Evolutionary conservation across 1,140 invertebrate species (phyloP).

Genomic region (Lutraria rhynchaena): DNA sequence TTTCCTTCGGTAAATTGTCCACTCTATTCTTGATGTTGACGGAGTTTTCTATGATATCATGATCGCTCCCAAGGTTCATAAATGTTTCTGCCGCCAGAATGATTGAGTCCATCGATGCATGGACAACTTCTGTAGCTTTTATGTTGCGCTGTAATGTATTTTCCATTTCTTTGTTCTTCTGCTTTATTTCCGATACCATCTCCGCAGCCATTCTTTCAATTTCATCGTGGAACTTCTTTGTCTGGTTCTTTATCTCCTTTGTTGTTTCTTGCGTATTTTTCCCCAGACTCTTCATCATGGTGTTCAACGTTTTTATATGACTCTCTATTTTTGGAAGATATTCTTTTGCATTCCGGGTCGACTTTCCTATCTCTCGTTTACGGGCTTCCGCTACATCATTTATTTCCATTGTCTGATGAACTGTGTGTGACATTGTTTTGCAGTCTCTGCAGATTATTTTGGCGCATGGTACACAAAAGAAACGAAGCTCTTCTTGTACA

Average conservation of each 20-base stretch:
- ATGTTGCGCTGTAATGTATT: slow-evolving; percentile 46
- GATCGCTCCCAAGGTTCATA: slow-evolving; percentile 55
- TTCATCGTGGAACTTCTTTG: slow-evolving; percentile 54
- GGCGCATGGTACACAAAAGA: slow-evolving; percentile 57
- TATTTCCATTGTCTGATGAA: slow-evolving; percentile 54
- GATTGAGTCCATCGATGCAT: slow-evolving; percentile 53
- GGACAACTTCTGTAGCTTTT: slow-evolving; percentile 40
- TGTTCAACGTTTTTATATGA: slow-evolving; percentile 45
- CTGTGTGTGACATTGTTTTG: slow-evolving; percentile 54
- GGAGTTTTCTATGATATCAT: slow-evolving; percentile 59
- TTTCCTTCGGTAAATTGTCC: slow-evolving; percentile 52
- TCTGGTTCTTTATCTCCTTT: slow-evolving; percentile 52
- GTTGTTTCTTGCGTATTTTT: slow-evolving; percentile 56
- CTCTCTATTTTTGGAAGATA: slow-evolving; percentile 42
- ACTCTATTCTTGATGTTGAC: slow-evolving; percentile 57
- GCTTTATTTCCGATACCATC: slow-evolving; percentile 58
- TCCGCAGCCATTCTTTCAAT: slow-evolving; percentile 55
- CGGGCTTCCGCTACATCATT: slow-evolving; percentile 40
- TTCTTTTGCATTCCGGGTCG: slow-evolving; percentile 33
- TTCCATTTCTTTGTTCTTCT: slow-evolving; percentile 61
- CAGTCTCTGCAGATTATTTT: slow-evolving; percentile 58
- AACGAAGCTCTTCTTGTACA: slow-evolving; percentile 52
- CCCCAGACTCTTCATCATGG: slow-evolving; percentile 45
- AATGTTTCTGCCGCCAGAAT: slow-evolving; percentile 46
- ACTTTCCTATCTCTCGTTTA: slow-evolving; percentile 53